A percentile compares a stretch with the other conserved stretches of the same genome.
These are phyloP conservation scores for Solenopsis fugax DNA, from an alignment of 1,140 invertebrate species.

Conservation along the genomic window DNA sequence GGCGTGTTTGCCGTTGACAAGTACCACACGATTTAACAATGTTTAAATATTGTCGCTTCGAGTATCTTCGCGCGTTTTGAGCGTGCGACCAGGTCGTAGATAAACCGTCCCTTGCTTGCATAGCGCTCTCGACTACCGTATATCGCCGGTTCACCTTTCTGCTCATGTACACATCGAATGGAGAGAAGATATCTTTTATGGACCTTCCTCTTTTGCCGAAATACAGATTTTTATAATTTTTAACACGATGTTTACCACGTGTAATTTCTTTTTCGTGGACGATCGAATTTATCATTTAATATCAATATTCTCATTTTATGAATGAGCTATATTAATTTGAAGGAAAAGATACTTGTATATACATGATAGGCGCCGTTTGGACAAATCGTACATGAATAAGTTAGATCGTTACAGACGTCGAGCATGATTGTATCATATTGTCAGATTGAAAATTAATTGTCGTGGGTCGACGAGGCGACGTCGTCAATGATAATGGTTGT, in stretches of 20 bases:
- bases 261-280: not conserved
- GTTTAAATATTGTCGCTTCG: constrained; percentile 77
- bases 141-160: constrained; percentile 62
- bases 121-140: constrained; percentile 72
- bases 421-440: constrained; percentile 6
- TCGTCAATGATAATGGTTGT: constrained; percentile 52
- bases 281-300: not conserved
- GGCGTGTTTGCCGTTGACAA: constrained; percentile 69
- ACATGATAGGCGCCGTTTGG: not conserved
- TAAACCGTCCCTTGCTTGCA: constrained; percentile 77
- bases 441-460: constrained; percentile 71
- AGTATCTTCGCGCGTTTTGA: constrained; percentile 63
- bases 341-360: not conserved
- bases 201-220: not conserved
- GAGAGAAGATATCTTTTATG: constrained; percentile 22
- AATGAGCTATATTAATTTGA: not conserved
- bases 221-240: constrained; percentile 11
- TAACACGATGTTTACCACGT: not conserved
- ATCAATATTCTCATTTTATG: not conserved
- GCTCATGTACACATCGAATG: constrained; percentile 65
- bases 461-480: not conserved
- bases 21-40: constrained; percentile 77
- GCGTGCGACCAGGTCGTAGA: constrained; percentile 71
- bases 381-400: constrained; percentile 68
- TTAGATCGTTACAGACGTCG: constrained; percentile 59